Evolutionary conservation across 2,113 vertebrate species (phyloP).

Genomic region (Melanotaenia duboulayi): DNA sequence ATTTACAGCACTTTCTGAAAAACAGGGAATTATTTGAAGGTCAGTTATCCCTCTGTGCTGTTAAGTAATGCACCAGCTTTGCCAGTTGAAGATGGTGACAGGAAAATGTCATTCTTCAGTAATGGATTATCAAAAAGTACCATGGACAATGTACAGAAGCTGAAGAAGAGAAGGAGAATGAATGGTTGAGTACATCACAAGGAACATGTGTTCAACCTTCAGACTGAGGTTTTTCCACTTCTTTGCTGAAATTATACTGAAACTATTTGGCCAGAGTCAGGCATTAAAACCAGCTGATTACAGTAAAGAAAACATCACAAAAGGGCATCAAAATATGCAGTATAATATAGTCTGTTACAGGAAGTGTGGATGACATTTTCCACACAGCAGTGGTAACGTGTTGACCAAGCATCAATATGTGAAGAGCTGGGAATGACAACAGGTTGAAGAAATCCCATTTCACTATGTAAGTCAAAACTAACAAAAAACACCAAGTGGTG

Average conservation of each 20-base stretch:
- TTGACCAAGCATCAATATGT: not conserved
- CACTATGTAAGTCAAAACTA: not conserved
- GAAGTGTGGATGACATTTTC: not conserved
- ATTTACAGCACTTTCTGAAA: not conserved
- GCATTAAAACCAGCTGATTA: not conserved
- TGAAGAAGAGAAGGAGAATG: too few species aligned
- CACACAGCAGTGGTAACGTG: too few species aligned
- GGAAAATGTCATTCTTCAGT: too few species aligned
- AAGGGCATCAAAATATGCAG: not conserved
- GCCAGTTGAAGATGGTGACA: too few species aligned
- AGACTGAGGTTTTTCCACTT: too few species aligned
- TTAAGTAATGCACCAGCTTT: not conserved
- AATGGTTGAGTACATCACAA: too few species aligned
- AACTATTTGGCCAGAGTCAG: not conserved
- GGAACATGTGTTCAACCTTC: too few species aligned
- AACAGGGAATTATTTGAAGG: not conserved
- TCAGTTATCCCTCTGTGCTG: too few species aligned
- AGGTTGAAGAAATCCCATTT: not conserved
- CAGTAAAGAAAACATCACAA: not conserved
- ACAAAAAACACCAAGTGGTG: not conserved
- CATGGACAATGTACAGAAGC: too few species aligned
- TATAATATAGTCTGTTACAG: not conserved
- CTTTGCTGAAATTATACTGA: not conserved
- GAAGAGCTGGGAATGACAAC: not conserved
- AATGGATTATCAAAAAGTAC: too few species aligned